Evolutionary conservation across 2,113 vertebrate genomes (phyloP).

Genomic region (Varanus salvator): DNA sequence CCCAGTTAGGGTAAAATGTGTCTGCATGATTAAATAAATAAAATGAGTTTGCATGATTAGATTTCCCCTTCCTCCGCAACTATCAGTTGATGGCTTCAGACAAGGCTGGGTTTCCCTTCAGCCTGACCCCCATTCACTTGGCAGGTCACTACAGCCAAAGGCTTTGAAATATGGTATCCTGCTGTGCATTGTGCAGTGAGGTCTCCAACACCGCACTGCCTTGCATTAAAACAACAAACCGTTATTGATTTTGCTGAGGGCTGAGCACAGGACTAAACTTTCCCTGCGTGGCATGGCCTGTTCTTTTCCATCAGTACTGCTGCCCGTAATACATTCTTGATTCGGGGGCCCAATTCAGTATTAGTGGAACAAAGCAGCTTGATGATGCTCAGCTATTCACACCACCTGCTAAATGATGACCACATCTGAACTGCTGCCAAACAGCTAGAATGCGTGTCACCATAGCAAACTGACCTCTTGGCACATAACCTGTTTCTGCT

Average conservation of each 20-base stretch:
- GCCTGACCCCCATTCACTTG: background rate
- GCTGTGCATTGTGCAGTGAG: background rate
- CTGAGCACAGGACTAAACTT: background rate
- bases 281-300: background rate
- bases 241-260: background rate
- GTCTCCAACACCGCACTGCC: accelerated
- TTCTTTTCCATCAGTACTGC: background rate
- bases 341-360: constrained; percentile 8
- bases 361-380: background rate
- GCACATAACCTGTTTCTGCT: background rate
- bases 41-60: too few relatives aligned
- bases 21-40: background rate
- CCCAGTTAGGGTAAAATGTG: background rate
- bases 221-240: background rate
- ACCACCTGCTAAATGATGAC: background rate
- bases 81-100: background rate
- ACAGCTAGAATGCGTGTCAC: background rate
- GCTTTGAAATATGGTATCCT: background rate
- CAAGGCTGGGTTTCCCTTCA: too few relatives aligned
- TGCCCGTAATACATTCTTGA: background rate
- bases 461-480: constrained; percentile 2
- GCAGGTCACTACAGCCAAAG: background rate
- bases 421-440: background rate
- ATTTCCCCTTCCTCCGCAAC: background rate
- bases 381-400: constrained; percentile 5